Percentiles rank a stretch among this genome's conserved stretches.
Conservation (phyloP, 2,797 vertebrate species). For the Diplodus puntazzo region DNA sequence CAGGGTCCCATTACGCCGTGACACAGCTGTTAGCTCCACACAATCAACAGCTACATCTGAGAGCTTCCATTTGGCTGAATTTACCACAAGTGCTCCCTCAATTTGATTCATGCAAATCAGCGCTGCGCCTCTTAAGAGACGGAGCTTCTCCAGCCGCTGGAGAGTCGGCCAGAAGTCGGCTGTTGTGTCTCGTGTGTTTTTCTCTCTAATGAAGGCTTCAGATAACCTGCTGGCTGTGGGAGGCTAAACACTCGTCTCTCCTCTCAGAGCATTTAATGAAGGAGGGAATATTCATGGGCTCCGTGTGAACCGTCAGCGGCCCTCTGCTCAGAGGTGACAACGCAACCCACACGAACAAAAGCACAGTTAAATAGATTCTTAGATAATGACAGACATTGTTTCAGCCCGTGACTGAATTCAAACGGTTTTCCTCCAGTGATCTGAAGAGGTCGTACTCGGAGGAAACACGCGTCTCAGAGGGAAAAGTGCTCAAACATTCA, state of each 20-base stretch:
- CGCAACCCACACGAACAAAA: constrained; percentile 15
- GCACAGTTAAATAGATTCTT: constrained; percentile 10
- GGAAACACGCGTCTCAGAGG: not conserved
- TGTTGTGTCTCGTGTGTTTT: constrained; percentile 23
- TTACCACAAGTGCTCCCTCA: constrained; percentile 52
- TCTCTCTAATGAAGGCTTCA: constrained; percentile 25
- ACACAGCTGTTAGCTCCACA: constrained; percentile 50
- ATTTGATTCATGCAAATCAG: constrained; percentile 59
- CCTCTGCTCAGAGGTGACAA: constrained; percentile 7
- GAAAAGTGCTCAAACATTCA: no score
- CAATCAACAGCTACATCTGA: constrained; percentile 48
- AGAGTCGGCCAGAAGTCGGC: constrained; percentile 25
- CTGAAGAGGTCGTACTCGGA: not conserved
- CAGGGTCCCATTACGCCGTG: constrained; percentile 26
- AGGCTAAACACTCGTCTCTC: constrained; percentile 11
- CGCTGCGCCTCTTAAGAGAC: not conserved
- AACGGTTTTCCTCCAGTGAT: constrained; percentile 5
- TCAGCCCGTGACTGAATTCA: constrained; percentile 7
- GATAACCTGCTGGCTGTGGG: constrained; percentile 16
- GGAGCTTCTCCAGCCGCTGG: constrained; percentile 5
- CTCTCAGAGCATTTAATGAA: not conserved
- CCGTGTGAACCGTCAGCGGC: constrained; percentile 3
- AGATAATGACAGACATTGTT: constrained; percentile 11
- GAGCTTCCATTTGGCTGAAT: constrained; percentile 36
- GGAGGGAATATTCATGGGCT: constrained; percentile 6